Percentiles rank a stretch among this genome's conserved stretches.
phyloP scores from a whole-genome alignment of 2,888 invertebrate species.

The Hoplodrina ambigua region DNA sequence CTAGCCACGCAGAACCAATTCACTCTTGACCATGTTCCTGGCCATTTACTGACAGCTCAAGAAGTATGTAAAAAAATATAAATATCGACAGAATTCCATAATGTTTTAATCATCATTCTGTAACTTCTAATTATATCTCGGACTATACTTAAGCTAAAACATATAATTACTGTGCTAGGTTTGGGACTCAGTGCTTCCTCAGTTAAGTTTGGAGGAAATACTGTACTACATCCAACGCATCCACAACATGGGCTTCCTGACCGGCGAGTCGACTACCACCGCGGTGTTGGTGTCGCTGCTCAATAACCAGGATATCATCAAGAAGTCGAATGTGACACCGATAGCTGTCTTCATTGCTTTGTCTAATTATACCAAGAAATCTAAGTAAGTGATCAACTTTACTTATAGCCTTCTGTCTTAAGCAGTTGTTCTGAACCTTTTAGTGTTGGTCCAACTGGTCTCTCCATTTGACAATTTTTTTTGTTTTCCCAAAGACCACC shows the following conservation, averaged over 20 bases:
- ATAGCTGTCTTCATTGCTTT: constrained; percentile 90
- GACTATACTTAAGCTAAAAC: background rate
- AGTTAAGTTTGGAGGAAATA: constrained; percentile 88
- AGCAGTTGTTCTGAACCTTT: too few species aligned
- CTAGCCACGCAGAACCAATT: constrained; percentile 89
- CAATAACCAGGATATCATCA: constrained; percentile 83
- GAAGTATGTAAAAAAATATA: constrained; percentile 83
- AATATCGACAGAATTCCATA: too few species aligned
- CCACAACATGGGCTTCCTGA: constrained; percentile 91
- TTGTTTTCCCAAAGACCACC: too few species aligned
- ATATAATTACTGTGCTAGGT: constrained; percentile 80
- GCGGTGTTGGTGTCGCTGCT: constrained; percentile 88
- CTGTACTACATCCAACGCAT: constrained; percentile 91
- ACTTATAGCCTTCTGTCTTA: background rate
- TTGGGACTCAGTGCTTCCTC: constrained; percentile 91
- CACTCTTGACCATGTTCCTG: constrained; percentile 93
- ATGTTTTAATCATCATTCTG: too few species aligned
- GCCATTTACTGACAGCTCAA: constrained; percentile 91
- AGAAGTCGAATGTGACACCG: constrained; percentile 82
- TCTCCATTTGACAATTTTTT: too few species aligned
- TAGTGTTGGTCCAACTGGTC: too few species aligned
- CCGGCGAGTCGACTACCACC: constrained; percentile 85
- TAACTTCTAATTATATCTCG: background rate
- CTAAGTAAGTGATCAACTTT: constrained; percentile 86
- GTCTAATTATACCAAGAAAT: constrained; percentile 91